Base-by-base conservation (phyloP, 2,113 vertebrate genomes). In the Labrus mixtus region DNA sequence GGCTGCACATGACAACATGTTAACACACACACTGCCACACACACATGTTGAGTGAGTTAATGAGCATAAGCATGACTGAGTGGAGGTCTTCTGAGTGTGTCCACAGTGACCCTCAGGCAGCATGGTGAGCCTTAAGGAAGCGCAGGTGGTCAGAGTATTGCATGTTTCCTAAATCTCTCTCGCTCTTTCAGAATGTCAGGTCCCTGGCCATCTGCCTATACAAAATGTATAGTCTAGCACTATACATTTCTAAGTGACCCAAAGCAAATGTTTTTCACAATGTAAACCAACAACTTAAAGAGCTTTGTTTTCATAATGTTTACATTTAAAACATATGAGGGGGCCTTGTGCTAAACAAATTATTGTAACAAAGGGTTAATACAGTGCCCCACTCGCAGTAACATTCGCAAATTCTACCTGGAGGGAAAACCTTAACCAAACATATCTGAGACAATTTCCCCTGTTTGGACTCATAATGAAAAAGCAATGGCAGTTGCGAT, bases 201-300 rank as follows among this genome's bases (percentile, higher is more conserved):
- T 76, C 11, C 29, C 51, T 80, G 90, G 90, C 87, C 75, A 23
- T 33, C 69, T 63, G 88, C 89, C 90, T 88, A 56, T 39, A 68
- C 54, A 70, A 76, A 86, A 86, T 71, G 57, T 36, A 60, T 29
- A 48, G 64, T 81, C 45, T 29, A 70, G 79, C 83, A 74, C 36
- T 15, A 60, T 37, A 56, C 29, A 33, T 6, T 33, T 33, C 29
- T 33, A 33, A 33, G 29, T 33, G 29, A 65, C 69, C 45, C 73
- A 39, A 22, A 73, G 54, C 73, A 61, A 55, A 77, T 39, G 22
- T 81, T 66, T 55, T 53, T 69, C 76, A 67, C n/a, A 39, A 39
- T 76, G 61, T 54, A 70, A 65, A 12, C 7, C 7, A 33, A 29
- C 22, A 43, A 19, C 23, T 25, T 55, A 23, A 56, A 56, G 7